These are phyloP conservation scores for Narcine bancroftii DNA, from an alignment of 2,113 vertebrate genomes.

Conservation along the genomic window DNA sequence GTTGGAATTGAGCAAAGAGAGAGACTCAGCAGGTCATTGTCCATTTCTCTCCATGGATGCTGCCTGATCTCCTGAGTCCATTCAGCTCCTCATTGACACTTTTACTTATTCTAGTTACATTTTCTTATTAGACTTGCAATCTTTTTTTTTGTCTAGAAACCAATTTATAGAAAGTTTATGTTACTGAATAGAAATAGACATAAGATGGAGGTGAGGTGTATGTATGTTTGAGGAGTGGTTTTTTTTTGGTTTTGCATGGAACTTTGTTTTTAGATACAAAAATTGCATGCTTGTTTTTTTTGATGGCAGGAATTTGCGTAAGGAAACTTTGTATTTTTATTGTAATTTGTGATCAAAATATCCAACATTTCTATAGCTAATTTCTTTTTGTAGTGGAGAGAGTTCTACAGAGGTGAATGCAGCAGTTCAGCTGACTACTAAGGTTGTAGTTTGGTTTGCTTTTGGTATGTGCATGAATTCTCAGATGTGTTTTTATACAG, in stretches of 20 bases:
- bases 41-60: no score
- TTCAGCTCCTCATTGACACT: no score
- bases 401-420: not conserved
- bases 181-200: conserved; percentile 48
- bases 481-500: no score
- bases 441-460: not conserved
- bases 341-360: not conserved
- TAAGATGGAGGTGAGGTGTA: conserved; percentile 51
- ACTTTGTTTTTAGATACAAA: not conserved
- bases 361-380: not conserved
- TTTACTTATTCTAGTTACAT: not conserved
- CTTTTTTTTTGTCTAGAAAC: conserved; percentile 47
- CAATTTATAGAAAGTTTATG: conserved; percentile 49
- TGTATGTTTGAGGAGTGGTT: not conserved
- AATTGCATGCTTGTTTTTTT: not conserved
- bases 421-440: not conserved
- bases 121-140: conserved; percentile 42
- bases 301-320: not conserved
- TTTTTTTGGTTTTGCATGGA: conserved; percentile 23
- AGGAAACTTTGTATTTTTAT: not conserved
- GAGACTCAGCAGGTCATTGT: no score
- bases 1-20: no score
- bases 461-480: not conserved
- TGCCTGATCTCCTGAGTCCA: no score
- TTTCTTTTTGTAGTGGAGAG: not conserved